Evolutionary conservation across 2,113 vertebrate genomes (phyloP), one percentile per base, ranked within the genome.

Genomic region (Papio anubis): DNA sequence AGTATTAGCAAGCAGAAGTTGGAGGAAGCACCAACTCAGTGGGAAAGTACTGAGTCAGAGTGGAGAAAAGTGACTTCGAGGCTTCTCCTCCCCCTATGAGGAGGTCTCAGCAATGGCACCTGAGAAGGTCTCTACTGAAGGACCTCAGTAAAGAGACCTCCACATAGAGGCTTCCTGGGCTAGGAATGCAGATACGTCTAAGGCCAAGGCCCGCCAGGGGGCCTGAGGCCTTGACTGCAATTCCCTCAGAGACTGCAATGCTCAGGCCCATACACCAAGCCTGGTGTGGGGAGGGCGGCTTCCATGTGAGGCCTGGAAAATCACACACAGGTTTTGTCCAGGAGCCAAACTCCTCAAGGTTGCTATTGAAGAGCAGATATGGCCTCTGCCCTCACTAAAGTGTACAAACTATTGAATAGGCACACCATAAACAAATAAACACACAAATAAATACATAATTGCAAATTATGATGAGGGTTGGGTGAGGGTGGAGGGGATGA

Each of bases 161-260:
- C 84, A 85, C 0, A 16, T 81, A 55, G 75, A 59, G 55, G 30
- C 38, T 1, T 0, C 10, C 43, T 83, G 55, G 55, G 87, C 32
- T 79, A 27, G 25, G 45, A 88, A 57, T 73, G 32, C 7, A 43
- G 57, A 68, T 38, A 18, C 1, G 1, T 27, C 3, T 14, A 59
- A 50, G 40, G 72, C 55, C 16, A 14, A 7, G 30, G 35, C n/a
- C 0, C 0, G 45, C 21, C 21, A 1, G 4, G 21, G 16, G 35
- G 0, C 17, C 27, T 35, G 30, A 25, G 66, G 35, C 45, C 20
- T n/a, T 25, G 5, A 43, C 17, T 73, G 38, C 18, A 27, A 10
- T 13, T 30, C 43, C 43, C 17, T 94, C n/a, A 10, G 43, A n/a
- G 9, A 16, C 17, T 72, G n/a, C 11, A 21, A 1, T 12, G 10